Evolutionary conservation across 2,888 invertebrate species (phyloP).

Genomic region (Hirudinaria manillensis): DNA sequence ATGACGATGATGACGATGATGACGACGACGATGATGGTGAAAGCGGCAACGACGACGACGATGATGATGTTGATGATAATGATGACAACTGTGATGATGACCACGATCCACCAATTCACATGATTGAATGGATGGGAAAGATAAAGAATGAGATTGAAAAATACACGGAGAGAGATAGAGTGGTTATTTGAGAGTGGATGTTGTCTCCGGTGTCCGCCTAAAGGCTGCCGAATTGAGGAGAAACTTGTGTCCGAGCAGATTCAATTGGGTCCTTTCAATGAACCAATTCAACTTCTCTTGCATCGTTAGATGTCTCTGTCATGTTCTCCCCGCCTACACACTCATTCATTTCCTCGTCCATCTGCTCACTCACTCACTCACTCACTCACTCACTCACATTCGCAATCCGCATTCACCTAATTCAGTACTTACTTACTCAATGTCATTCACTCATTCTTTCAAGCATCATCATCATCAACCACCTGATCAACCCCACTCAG

Average conservation of each 20-base stretch:
- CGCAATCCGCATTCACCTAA: background rate
- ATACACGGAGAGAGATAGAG: background rate
- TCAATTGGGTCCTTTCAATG: constrained; percentile 14
- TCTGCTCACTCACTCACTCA: too few relatives aligned
- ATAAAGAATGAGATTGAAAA: background rate
- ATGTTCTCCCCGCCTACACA: background rate
- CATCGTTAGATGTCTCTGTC: constrained; percentile 7
- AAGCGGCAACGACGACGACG: constrained; percentile 21
- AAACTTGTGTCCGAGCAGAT: background rate
- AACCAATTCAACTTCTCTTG: constrained; percentile 10
- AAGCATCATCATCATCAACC: too few relatives aligned
- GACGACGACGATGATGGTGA: too few relatives aligned
- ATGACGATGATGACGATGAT: constrained; percentile 1
- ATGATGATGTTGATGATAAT: constrained; percentile 35
- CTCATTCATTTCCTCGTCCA: background rate
- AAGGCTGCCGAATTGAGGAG: background rate
- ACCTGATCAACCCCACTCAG: too few relatives aligned
- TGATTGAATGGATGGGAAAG: background rate
- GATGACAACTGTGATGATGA: constrained; percentile 31
- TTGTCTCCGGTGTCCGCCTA: background rate
- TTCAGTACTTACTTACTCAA: background rate
- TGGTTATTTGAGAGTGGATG: background rate
- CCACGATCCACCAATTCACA: background rate
- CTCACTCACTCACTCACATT: too few relatives aligned
- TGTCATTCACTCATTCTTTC: constrained; percentile 1